Evolutionary conservation across 2,797 vertebrate genomes (phyloP), one percentile per base, ranked within the genome.

Genomic region (Tokudaia tokunoshimensis): DNA sequence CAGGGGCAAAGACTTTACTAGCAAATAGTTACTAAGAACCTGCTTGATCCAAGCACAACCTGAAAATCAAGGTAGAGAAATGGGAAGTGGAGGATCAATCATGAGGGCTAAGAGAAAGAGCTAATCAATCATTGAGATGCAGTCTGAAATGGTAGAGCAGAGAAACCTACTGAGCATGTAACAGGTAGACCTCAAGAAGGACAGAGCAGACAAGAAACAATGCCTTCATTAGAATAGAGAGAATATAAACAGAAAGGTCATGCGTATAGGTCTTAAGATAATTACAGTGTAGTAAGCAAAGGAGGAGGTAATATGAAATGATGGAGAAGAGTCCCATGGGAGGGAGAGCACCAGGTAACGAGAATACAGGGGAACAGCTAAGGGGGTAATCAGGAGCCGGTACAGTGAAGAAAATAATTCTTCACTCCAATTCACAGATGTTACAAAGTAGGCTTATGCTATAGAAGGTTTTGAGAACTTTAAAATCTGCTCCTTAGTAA

Each of bases 11-110:
- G 6, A 70, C 20, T 83, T 87, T 67, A 65, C 57, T 59, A 81
- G 59, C 17, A 91, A 79, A 72, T 86, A 67, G n/a, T 93, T 80
- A 61, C 8, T 76, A 24, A 97, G 31, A 12, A 89, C 4, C 9
- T 37, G 89, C 12, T 85, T 91, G 7, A n/a, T 11, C 26, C 31
- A 74, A 76, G 31, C 9, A 88, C 10, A 10, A 44, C 19, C 75
- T 89, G 37, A 80, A 29, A 87, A 41, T 86, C 57, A 34, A 87
- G 13, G 20, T 44, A 34, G 65, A 12, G 7, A 0, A 34, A 96
- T 11, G 63, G 61, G 76, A 29, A 90, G 26, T 41, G 7, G 91
- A 7, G 34, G 15, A 61, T 85, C 5, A 57, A 76, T 34, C 11
- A 10, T 31, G 24, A 0, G 37, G 31, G n/a, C 20, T 31, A 41